Evolutionary conservation across 2,797 vertebrate genomes (phyloP).

Genomic region (Intellagama lesueurii): DNA sequence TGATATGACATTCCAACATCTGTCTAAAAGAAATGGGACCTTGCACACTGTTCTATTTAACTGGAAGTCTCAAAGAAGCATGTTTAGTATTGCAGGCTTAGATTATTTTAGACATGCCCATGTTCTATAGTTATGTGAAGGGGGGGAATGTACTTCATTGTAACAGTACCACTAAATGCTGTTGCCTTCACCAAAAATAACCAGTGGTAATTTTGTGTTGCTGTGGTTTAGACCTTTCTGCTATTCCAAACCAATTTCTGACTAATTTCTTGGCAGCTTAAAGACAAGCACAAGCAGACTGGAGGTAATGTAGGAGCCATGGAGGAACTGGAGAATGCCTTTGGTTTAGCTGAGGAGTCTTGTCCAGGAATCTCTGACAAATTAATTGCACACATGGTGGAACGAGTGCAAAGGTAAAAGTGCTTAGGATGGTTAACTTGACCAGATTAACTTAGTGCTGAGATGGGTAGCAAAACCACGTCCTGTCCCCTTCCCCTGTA

Average conservation of each 20-base stretch:
- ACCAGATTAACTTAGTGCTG: not conserved
- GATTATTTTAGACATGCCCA: not conserved
- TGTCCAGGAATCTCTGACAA: slow-evolving; percentile 98
- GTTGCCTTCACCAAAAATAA: not conserved
- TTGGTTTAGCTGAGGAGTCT: slow-evolving; percentile 96
- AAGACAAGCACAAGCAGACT: slow-evolving; percentile 89
- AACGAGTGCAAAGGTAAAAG: slow-evolving; percentile 92
- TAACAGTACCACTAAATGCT: not conserved
- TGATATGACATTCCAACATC: not conserved
- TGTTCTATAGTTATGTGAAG: not conserved
- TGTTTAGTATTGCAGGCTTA: not conserved
- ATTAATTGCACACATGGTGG: slow-evolving; percentile 93
- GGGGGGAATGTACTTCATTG: not conserved
- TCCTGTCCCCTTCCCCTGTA: not conserved
- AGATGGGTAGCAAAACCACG: not conserved
- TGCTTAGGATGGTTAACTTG: not conserved
- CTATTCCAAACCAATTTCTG: not conserved
- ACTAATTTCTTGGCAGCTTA: slow-evolving; percentile 79
- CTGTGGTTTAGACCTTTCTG: not conserved
- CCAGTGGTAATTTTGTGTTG: not conserved
- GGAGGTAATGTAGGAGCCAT: slow-evolving; percentile 89
- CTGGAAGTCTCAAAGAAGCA: not conserved
- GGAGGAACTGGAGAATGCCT: slow-evolving; percentile 97
- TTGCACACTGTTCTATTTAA: too few relatives aligned
- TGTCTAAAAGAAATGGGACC: not conserved